These are phyloP conservation scores for Anoura caudifer DNA, from an alignment of 2,113 vertebrate genomes.

Conservation along the genomic window DNA sequence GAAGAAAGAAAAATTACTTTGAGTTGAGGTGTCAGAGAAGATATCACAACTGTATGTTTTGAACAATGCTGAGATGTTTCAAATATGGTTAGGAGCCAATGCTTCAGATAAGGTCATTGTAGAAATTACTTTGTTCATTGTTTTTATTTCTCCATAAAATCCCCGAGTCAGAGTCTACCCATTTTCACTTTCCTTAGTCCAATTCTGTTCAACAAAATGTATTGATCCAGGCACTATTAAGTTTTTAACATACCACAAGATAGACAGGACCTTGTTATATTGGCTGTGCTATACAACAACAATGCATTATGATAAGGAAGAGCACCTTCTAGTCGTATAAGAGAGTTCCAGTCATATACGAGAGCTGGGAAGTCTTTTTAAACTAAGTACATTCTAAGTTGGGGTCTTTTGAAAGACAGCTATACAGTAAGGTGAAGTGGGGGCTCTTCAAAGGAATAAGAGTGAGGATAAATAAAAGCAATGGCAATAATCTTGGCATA, in stretches of 20 bases:
- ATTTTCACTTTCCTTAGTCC: not conserved
- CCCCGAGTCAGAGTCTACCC: not conserved
- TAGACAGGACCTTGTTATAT: not conserved
- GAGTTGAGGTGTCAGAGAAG: not conserved
- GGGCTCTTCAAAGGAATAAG: not conserved
- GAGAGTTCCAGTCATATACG: not conserved
- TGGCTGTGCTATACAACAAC: not conserved
- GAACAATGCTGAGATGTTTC: not conserved
- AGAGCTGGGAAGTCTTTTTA: not conserved
- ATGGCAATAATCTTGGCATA: not conserved
- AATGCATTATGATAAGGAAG: not conserved
- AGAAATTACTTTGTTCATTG: not conserved
- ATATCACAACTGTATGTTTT: not conserved
- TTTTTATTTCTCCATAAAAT: not conserved
- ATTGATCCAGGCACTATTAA: not conserved
- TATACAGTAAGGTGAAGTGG: not conserved
- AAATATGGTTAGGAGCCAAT: not conserved
- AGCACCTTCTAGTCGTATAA: fast-evolving
- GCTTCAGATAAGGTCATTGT: not conserved
- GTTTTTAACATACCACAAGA: not conserved
- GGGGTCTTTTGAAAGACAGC: not conserved
- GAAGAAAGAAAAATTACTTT: not conserved
- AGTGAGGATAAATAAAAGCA: not conserved
- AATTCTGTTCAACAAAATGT: not conserved
- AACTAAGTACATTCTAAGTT: not conserved